Conservation (phyloP, 2,888 invertebrate genomes). For the Diarsia dahlii region DNA sequence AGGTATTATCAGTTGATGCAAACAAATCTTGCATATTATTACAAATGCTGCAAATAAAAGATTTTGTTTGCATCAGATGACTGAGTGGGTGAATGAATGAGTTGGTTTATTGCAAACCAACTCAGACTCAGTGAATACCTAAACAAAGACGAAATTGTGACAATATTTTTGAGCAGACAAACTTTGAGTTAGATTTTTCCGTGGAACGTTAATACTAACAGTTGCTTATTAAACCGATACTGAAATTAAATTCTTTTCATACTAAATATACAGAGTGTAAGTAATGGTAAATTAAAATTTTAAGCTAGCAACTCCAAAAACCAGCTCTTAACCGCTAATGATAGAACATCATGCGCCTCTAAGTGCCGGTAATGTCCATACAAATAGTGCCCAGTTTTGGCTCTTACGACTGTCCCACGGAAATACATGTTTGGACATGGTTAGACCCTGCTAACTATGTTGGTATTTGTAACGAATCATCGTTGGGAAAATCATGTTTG, state of each 20-base stretch:
- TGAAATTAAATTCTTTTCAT: not conserved
- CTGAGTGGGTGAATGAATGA: too few species aligned
- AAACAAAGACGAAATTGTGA: too few species aligned
- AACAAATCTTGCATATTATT: too few species aligned
- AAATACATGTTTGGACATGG: conserved; percentile 78
- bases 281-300: not conserved
- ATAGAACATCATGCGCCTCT: conserved; percentile 78
- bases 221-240: not conserved
- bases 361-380: conserved; percentile 77
- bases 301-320: conserved; percentile 52
- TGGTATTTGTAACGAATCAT: conserved; percentile 71
- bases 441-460: conserved; percentile 73
- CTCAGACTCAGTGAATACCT: too few species aligned
- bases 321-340: conserved; percentile 70
- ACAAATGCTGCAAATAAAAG: too few species aligned
- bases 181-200: not conserved
- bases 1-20: too few species aligned
- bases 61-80: too few species aligned
- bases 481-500: conserved; percentile 58
- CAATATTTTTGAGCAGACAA: not conserved
- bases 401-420: conserved; percentile 81
- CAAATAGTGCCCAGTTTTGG: conserved; percentile 73
- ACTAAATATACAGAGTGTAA: too few species aligned
- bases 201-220: not conserved
- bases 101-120: too few species aligned